Evolutionary conservation across 2,797 vertebrate genomes (phyloP).

Genomic region (Acrossocheilus wenchowensis): DNA sequence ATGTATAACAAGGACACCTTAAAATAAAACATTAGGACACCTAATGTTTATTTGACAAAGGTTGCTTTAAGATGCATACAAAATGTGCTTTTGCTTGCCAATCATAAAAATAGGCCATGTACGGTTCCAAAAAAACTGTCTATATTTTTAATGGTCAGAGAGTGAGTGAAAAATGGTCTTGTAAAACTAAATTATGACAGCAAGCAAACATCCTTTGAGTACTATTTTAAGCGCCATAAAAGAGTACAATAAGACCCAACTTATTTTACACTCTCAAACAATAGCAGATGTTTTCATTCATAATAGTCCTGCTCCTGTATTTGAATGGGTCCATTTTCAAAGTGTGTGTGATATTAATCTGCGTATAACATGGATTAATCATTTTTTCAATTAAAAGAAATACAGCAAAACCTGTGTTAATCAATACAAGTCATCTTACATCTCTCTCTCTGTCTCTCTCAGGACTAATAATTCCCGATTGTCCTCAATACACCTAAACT

Average conservation of each 20-base stretch:
- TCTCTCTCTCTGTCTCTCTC: not conserved
- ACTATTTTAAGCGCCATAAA: not conserved
- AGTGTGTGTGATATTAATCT: constrained; percentile 5
- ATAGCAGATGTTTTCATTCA: not conserved
- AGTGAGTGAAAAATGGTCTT: not conserved
- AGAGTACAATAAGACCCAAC: not conserved
- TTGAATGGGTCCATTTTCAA: not conserved
- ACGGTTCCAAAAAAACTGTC: not conserved
- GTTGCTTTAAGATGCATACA: no score
- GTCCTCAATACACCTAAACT: not conserved
- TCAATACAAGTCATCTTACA: constrained; percentile 15
- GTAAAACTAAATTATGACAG: not conserved
- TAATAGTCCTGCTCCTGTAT: not conserved
- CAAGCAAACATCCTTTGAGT: no score
- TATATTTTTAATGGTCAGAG: not conserved
- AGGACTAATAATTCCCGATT: constrained; percentile 10
- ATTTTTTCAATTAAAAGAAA: constrained; percentile 14
- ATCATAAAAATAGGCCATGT: not conserved
- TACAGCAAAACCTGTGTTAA: not conserved
- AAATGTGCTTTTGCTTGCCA: no score
- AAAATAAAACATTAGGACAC: no score
- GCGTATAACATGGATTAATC: constrained; percentile 4
- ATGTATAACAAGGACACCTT: no score
- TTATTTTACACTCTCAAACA: not conserved
- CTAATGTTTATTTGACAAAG: no score